These are phyloP conservation scores for Bemisia tabaci DNA, from an alignment of 1,140 invertebrate genomes.

Conservation along the genomic window DNA sequence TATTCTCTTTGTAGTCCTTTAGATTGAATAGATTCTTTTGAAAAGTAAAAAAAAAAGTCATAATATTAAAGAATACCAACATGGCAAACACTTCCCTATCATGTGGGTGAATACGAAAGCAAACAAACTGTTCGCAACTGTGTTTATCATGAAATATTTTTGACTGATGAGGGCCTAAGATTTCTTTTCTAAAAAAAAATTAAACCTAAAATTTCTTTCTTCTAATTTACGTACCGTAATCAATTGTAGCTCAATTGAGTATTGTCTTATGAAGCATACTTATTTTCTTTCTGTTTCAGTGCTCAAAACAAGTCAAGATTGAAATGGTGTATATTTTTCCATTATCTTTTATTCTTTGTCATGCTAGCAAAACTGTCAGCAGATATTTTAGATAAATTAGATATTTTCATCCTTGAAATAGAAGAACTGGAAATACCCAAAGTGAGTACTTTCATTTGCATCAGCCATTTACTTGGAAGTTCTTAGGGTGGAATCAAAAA, in stretches of 20 bases:
- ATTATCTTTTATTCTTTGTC: constrained; percentile 73
- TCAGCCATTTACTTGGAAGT: too few species aligned
- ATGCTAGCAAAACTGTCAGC: constrained; percentile 85
- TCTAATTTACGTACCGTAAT: not conserved
- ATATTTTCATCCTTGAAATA: constrained; percentile 87
- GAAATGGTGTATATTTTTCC: constrained; percentile 85
- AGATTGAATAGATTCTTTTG: too few species aligned
- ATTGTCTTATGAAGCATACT: not conserved
- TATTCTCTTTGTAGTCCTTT: too few species aligned
- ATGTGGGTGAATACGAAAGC: too few species aligned
- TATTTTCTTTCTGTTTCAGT: constrained; percentile 45
- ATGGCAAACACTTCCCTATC: too few species aligned
- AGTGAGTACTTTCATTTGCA: constrained; percentile 35
- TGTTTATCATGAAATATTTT: too few species aligned
- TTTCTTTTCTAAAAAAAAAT: not conserved
- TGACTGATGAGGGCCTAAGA: too few species aligned
- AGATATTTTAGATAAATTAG: constrained; percentile 78
- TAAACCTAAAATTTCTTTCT: not conserved
- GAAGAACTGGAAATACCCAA: constrained; percentile 85
- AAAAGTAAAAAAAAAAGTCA: too few species aligned
- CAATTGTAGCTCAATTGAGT: not conserved
- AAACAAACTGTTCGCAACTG: too few species aligned
- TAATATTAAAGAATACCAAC: too few species aligned
- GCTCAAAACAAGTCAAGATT: constrained; percentile 81
- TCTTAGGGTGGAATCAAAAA: too few species aligned